A percentile compares a stretch with the other conserved stretches of the same genome.
Conservation (phyloP, 2,888 invertebrate species). For the Drosophila emarginata region DNA sequence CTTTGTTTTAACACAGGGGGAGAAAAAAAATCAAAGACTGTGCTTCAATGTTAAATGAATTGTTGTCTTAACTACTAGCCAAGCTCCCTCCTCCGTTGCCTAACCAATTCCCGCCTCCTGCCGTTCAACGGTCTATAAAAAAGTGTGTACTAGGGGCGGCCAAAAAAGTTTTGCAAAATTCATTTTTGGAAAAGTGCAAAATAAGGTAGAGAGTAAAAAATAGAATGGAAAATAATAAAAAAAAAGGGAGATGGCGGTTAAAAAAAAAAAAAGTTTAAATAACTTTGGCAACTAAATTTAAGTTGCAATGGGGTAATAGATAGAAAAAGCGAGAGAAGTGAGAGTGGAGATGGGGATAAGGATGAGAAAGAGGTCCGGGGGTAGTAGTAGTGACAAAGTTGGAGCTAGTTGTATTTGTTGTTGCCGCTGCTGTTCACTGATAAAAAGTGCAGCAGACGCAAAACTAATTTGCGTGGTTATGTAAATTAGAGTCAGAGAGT, state of each 20-base stretch:
- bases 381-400: conserved; percentile 70
- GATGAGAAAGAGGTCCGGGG: conserved; percentile 27
- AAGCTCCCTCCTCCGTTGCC: conserved; percentile 8
- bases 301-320: conserved; percentile 50
- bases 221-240: conserved; percentile 23
- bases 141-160: conserved; percentile 27
- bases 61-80: conserved; percentile 73
- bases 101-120: background rate
- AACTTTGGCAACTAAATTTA: conserved; percentile 77
- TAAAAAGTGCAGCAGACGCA: conserved; percentile 76
- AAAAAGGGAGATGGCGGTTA: conserved; percentile 31
- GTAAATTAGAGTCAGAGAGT: conserved; percentile 72
- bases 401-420: conserved; percentile 31
- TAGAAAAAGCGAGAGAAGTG: conserved; percentile 12
- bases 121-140: background rate
- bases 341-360: background rate
- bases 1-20: conserved; percentile 37
- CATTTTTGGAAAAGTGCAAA: conserved; percentile 68
- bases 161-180: conserved; percentile 68
- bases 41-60: conserved; percentile 75
- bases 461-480: conserved; percentile 76
- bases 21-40: conserved; percentile 33
- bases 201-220: conserved; percentile 51
- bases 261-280: conserved; percentile 65
- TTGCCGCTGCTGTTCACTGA: conserved; percentile 52